phyloP scores from a whole-genome alignment of 2,113 vertebrate species.

The Abramis brama region DNA sequence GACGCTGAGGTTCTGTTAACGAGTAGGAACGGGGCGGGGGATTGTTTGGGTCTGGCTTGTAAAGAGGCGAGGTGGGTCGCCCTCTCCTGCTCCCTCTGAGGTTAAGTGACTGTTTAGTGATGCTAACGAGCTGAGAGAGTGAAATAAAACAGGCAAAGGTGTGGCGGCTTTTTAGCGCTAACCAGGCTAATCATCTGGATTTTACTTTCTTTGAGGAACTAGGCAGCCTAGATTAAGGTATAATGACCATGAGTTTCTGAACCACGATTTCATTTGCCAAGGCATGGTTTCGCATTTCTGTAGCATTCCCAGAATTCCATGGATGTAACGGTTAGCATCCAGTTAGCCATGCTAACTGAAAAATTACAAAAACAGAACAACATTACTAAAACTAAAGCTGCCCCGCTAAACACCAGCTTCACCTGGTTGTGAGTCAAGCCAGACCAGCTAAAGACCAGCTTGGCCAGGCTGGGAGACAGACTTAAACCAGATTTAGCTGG shows the following conservation, averaged over 20 bases:
- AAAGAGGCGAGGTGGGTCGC: constrained; percentile 41
- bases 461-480: background rate
- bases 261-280: background rate
- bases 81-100: constrained; percentile 43
- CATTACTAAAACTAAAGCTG: background rate
- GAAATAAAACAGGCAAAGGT: constrained; percentile 63
- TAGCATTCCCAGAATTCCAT: constrained; percentile 1
- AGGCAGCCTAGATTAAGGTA: background rate
- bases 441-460: background rate
- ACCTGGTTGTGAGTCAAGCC: background rate
- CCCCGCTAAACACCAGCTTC: too few relatives aligned
- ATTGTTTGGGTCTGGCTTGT: constrained; percentile 59
- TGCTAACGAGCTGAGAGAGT: constrained; percentile 73
- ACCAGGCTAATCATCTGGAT: constrained; percentile 36
- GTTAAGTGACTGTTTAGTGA: constrained; percentile 69
- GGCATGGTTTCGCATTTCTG: background rate
- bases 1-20: constrained; percentile 66
- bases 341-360: constrained; percentile 38
- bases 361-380: background rate
- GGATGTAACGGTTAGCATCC: background rate
- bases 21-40: constrained; percentile 44
- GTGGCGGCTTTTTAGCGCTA: constrained; percentile 68
- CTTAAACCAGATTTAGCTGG: background rate
- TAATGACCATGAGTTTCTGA: background rate
- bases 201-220: constrained; percentile 9